Base-by-base conservation (phyloP, 37 sponge, comb jelly and placozoan genomes). In the Oscarella lobularis region DNA sequence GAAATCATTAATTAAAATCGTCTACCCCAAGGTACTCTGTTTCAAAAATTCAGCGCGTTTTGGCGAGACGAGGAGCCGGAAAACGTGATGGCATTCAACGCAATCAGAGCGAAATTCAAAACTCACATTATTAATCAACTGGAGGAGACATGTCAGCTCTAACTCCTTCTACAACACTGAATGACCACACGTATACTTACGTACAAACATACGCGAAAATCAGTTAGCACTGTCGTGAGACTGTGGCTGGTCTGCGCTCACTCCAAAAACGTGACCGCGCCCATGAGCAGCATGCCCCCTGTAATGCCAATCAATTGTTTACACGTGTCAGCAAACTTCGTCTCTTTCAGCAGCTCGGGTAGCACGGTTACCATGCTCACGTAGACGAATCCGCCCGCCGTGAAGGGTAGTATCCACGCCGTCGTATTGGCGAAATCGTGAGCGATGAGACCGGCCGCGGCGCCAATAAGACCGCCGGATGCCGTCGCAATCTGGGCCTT, bases 341-440 rank as follows among this genome's bases (percentile, higher is more conserved):
- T 5, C 31, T 4, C 75, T 20, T 2, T 14, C 35, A 1, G n/a
- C n/a, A 79, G 38, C 29, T 32, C 39, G 1, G 94, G 94, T 3
- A 89, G 1, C 37, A 93, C 86, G 38, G 92, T 81, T 2, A 89
- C 91, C 39, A 93, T 40, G 1, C 85, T 73, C 0, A 93, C 84
- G 80, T 93, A 93, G 65, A 93, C 55, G 72, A 93, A 93, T 6
- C 94, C 94, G 29, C 94, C 94, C 37, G 94, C 90, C 30, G 94
- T 89, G 74, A 93, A 93, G 2, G 94, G 87, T 9, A 93, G 83
- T 39, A 93, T 79, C 94, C 94, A 93, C 1, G 69, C 4, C 0
- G 84, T 76, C 1, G 84, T 77, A 9, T 75, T 77, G 66, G 84
- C 79, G 35, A 81, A 32, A 32, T 89, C 78, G 66, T 89, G 82